These are phyloP conservation scores for Megamerina dolium DNA, from an alignment of 2,888 invertebrate genomes.

Conservation along the genomic window DNA sequence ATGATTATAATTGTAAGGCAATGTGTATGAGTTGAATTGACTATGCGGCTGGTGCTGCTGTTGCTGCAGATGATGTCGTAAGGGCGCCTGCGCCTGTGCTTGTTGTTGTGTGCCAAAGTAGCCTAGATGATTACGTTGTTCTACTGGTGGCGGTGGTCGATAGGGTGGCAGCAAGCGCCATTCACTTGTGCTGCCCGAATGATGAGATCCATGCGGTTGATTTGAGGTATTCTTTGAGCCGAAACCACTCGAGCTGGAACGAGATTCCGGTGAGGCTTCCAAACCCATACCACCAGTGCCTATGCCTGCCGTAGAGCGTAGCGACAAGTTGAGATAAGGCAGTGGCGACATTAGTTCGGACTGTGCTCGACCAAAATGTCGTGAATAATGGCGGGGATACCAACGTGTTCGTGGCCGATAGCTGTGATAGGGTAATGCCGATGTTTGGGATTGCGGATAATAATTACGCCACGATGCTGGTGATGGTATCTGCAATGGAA, in stretches of 20 bases:
- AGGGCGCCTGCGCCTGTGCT: conserved; percentile 51
- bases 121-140: conserved; percentile 51
- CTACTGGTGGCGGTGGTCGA: conserved; percentile 63
- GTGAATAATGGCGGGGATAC: conserved; percentile 60
- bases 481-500: conserved; percentile 61
- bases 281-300: conserved; percentile 39
- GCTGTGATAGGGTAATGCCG: conserved; percentile 45
- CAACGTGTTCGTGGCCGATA: conserved; percentile 59
- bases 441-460: conserved; percentile 40
- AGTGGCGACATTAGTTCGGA: conserved; percentile 62
- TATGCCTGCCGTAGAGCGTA: conserved; percentile 25
- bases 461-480: conserved; percentile 54
- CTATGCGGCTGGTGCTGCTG: conserved; percentile 51
- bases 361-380: conserved; percentile 61
- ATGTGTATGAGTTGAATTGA: conserved; percentile 19
- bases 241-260: conserved; percentile 84
- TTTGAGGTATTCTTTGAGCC: conserved; percentile 82
- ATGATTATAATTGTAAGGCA: conserved; percentile 21
- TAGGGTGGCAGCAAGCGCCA: conserved; percentile 72
- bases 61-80: conserved; percentile 54
- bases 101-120: conserved; percentile 37
- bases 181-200: conserved; percentile 66
- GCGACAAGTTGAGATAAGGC: conserved; percentile 50
- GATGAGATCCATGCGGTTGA: conserved; percentile 72
- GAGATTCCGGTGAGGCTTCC: conserved; percentile 80